Conservation (phyloP, 1,140 invertebrate genomes). For the Zaprionus davidi region DNA sequence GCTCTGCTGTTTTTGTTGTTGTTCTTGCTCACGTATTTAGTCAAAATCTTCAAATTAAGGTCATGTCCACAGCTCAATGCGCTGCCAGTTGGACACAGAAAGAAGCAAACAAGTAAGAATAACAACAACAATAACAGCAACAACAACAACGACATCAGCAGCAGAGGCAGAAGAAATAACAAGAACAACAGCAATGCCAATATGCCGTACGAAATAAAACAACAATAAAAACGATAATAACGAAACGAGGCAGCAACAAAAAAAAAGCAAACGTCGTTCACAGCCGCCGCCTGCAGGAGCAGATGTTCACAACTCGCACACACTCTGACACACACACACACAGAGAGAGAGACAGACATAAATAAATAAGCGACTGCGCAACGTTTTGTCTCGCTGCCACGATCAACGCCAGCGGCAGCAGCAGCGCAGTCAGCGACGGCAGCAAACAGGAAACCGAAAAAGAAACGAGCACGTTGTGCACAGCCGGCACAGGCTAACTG, state of each 20-base stretch:
- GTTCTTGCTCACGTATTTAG: background rate
- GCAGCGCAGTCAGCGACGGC: conserved; percentile 34
- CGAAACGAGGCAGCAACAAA: conserved; percentile 74
- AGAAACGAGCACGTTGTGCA: conserved; percentile 20
- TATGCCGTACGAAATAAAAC: conserved; percentile 70
- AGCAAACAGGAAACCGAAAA: conserved; percentile 77
- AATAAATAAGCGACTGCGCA: conserved; percentile 77
- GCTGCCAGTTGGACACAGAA: conserved; percentile 54
- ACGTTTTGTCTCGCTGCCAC: conserved; percentile 61
- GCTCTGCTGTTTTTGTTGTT: background rate
- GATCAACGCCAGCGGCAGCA: conserved; percentile 58
- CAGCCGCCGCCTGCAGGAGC: conserved; percentile 68
- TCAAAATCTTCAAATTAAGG: conserved; percentile 40
- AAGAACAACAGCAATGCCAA: conserved; percentile 50
- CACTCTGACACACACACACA: conserved; percentile 52
- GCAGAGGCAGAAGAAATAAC: conserved; percentile 15
- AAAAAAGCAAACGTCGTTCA: conserved; percentile 71
- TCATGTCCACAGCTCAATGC: conserved; percentile 36
- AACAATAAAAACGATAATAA: conserved; percentile 82
- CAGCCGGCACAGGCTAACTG: background rate
- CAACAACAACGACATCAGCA: conserved; percentile 19
- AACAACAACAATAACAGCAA: conserved; percentile 22
- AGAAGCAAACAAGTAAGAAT: conserved; percentile 19
- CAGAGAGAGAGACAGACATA: conserved; percentile 62
- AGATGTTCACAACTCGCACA: conserved; percentile 83